A percentile compares a stretch with the other conserved stretches of the same genome.
phyloP scores from a whole-genome alignment of 1,140 invertebrate genomes.

The Akabosia matsudoensis region DNA sequence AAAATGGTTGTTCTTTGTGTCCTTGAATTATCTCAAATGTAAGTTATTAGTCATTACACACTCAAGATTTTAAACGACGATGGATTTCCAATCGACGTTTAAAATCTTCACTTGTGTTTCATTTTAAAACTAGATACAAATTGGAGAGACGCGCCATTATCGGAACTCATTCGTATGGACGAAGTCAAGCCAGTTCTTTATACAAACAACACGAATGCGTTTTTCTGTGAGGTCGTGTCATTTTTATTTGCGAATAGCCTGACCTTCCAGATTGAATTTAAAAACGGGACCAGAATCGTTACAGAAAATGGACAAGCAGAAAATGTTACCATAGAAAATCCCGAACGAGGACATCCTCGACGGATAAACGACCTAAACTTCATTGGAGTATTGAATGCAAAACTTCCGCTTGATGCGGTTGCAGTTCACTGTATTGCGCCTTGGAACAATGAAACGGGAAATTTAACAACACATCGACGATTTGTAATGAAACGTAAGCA shows the following conservation, averaged over 20 bases:
- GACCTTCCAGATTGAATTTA: neutral
- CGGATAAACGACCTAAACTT: conserved; percentile 3
- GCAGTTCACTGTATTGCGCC: conserved; percentile 1
- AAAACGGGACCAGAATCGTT: neutral
- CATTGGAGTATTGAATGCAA: neutral
- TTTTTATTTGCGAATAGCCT: conserved; percentile 17
- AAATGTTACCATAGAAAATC: neutral
- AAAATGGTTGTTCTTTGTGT: too few species aligned
- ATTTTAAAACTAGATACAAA: neutral
- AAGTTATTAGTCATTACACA: too few species aligned
- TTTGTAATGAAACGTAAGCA: neutral
- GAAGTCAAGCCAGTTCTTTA: conserved; percentile 4
- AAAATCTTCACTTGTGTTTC: too few species aligned
- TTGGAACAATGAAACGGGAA: neutral
- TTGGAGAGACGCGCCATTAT: neutral
- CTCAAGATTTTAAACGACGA: too few species aligned
- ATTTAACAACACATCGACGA: neutral
- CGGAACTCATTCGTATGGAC: neutral
- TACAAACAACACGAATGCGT: neutral
- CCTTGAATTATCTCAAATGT: neutral
- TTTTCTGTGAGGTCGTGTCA: neutral
- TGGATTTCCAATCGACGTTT: too few species aligned
- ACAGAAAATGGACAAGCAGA: neutral
- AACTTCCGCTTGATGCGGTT: neutral
- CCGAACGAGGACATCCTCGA: neutral